Conservation (phyloP, 1,140 invertebrate genomes). For the Calycopis cecrops region DNA sequence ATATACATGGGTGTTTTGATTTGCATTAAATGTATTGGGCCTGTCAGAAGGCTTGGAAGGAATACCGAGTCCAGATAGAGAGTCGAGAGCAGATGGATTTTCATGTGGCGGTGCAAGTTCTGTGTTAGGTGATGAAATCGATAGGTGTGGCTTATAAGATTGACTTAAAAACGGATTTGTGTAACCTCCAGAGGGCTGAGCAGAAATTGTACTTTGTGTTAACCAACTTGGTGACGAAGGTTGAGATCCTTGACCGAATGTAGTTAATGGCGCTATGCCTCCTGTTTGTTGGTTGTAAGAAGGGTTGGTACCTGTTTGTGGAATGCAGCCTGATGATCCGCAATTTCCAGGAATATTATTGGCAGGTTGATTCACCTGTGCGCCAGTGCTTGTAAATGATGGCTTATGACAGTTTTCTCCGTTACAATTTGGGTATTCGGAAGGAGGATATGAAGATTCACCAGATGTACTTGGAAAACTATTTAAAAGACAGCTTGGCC, state of each 20-base stretch:
- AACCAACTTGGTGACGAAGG: background rate
- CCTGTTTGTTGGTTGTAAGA: background rate
- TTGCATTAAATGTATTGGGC: background rate
- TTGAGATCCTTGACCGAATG: background rate
- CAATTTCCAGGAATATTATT: background rate
- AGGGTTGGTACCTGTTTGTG: background rate
- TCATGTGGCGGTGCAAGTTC: conserved; percentile 10
- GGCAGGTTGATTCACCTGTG: background rate
- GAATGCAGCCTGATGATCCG: conserved; percentile 1
- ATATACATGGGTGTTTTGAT: conserved; percentile 20
- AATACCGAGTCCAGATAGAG: background rate
- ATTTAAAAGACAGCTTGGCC: background rate
- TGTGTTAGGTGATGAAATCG: conserved; percentile 4
- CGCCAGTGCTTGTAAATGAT: background rate
- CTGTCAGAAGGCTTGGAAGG: background rate
- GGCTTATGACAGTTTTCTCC: background rate
- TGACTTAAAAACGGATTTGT: background rate
- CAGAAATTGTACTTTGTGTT: conserved; percentile 1
- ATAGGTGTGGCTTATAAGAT: conserved; percentile 7
- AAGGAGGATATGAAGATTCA: background rate
- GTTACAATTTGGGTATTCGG: background rate
- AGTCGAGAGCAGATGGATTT: no score
- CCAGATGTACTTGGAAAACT: background rate
- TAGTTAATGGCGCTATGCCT: background rate
- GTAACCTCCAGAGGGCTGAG: background rate